A percentile compares a stretch with the other conserved stretches of the same genome.
phyloP scores from a whole-genome alignment of 1,140 invertebrate genomes.

The Papilio machaon region DNA sequence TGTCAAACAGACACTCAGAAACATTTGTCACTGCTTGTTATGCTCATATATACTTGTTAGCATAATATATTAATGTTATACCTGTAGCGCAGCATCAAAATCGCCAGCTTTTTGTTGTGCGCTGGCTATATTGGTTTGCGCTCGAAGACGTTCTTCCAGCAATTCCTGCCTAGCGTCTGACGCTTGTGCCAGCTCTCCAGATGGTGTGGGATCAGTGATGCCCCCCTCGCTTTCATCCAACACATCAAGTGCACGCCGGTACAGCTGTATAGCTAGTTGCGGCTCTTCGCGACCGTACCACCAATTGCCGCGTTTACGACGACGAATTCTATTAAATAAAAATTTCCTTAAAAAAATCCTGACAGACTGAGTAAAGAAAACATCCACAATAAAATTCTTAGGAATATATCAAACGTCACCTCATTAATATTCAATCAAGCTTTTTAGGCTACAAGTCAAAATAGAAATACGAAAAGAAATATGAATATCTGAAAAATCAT shows the following conservation, averaged over 20 bases:
- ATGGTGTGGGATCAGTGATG: slow-evolving; percentile 70
- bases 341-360: no score
- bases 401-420: no score
- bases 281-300: slow-evolving; percentile 92
- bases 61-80: slow-evolving; percentile 34
- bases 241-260: slow-evolving; percentile 91
- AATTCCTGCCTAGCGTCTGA: slow-evolving; percentile 74
- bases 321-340: slow-evolving; percentile 84
- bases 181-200: slow-evolving; percentile 55
- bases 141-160: slow-evolving; percentile 90
- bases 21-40: no score
- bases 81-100: slow-evolving; percentile 89
- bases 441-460: no score
- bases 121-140: slow-evolving; percentile 94
- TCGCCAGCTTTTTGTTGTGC: slow-evolving; percentile 93
- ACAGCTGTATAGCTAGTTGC: slow-evolving; percentile 91
- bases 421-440: no score
- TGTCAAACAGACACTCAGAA: no score
- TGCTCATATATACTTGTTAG: neutral
- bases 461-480: slow-evolving; percentile 78
- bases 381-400: slow-evolving; percentile 60
- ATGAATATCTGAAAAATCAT: no score
- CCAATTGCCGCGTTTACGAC: slow-evolving; percentile 93
- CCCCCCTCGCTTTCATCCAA: slow-evolving; percentile 87
- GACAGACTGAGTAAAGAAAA: no score